A percentile compares a stretch with the other conserved stretches of the same genome.
Conservation (phyloP, 53 echinoderm and acorn worm genomes). For the Mesocentrotus franciscanus region DNA sequence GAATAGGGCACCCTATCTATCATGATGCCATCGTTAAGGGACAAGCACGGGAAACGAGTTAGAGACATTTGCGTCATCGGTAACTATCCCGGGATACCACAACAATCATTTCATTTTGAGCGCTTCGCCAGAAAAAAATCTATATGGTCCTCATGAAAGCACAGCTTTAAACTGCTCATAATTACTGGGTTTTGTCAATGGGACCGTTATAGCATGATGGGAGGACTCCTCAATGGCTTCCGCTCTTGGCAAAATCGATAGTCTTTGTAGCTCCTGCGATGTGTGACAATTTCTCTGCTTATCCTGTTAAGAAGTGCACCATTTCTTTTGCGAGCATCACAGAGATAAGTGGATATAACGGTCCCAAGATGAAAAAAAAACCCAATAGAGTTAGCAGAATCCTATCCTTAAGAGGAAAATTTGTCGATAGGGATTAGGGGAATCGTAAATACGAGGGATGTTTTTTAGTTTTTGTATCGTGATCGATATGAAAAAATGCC, state of each 20-base stretch:
- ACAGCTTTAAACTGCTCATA: slow-evolving; percentile 33
- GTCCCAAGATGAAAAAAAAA: not conserved
- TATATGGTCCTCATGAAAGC: slow-evolving; percentile 29
- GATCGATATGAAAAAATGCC: slow-evolving; percentile 64
- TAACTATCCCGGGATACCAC: slow-evolving; percentile 20
- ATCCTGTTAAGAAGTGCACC: slow-evolving; percentile 59
- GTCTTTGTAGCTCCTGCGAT: slow-evolving; percentile 30
- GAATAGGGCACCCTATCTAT: not conserved
- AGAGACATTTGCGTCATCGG: slow-evolving; percentile 38
- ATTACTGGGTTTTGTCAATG: slow-evolving; percentile 58
- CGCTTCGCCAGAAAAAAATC: slow-evolving; percentile 16
- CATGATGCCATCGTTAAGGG: slow-evolving; percentile 1
- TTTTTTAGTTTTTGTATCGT: slow-evolving; percentile 61
- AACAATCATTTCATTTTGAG: slow-evolving; percentile 29
- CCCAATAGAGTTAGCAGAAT: slow-evolving; percentile 22
- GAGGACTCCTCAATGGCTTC: slow-evolving; percentile 18
- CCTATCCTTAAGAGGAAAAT: not conserved
- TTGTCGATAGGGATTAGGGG: slow-evolving; percentile 61
- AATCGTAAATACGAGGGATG: not conserved
- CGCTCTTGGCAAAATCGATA: slow-evolving; percentile 46
- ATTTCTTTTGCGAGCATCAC: slow-evolving; percentile 25
- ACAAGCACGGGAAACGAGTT: slow-evolving; percentile 11
- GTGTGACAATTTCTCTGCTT: slow-evolving; percentile 63
- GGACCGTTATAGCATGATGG: slow-evolving; percentile 63
- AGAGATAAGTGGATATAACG: slow-evolving; percentile 65